Evolutionary conservation across 2,113 vertebrate species (phyloP).

Genomic region (Thryonomys swinderianus): DNA sequence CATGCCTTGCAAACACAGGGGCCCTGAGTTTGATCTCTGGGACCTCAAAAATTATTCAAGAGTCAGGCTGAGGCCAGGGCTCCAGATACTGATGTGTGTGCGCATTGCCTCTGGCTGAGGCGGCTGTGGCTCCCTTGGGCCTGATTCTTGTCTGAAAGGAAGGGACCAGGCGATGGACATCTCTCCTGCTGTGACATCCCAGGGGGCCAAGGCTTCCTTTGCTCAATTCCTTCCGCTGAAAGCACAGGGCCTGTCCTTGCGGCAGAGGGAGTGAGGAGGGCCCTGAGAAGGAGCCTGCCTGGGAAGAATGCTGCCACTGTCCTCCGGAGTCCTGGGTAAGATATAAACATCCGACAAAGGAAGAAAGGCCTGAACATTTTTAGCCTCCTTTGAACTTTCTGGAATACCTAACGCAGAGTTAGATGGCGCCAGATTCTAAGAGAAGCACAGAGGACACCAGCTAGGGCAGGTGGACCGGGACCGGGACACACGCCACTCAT

Average conservation of each 20-base stretch:
- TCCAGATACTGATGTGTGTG: background rate
- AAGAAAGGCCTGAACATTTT: background rate
- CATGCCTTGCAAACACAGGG: too few relatives aligned
- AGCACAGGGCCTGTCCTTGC: background rate
- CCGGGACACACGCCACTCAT: rapidly evolving
- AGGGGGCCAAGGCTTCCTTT: background rate
- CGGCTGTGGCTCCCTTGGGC: background rate
- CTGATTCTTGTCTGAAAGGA: background rate
- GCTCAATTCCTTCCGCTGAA: background rate
- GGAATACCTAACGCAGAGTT: background rate
- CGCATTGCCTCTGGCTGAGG: rapidly evolving
- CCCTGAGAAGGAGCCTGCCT: background rate
- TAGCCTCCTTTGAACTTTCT: background rate
- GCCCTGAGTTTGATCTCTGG: too few relatives aligned
- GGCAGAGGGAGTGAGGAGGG: background rate
- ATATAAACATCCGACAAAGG: background rate
- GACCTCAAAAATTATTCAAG: background rate
- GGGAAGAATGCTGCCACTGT: background rate
- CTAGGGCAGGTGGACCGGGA: rapidly evolving
- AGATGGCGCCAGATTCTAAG: background rate
- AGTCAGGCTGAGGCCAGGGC: background rate
- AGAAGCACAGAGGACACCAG: background rate
- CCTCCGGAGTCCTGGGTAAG: background rate
- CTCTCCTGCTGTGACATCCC: background rate
- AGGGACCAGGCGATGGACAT: rapidly evolving